Evolutionary conservation across 2,888 invertebrate species (phyloP), one percentile per base, ranked within the genome.

Genomic region (Lasioglossum figueresi): DNA sequence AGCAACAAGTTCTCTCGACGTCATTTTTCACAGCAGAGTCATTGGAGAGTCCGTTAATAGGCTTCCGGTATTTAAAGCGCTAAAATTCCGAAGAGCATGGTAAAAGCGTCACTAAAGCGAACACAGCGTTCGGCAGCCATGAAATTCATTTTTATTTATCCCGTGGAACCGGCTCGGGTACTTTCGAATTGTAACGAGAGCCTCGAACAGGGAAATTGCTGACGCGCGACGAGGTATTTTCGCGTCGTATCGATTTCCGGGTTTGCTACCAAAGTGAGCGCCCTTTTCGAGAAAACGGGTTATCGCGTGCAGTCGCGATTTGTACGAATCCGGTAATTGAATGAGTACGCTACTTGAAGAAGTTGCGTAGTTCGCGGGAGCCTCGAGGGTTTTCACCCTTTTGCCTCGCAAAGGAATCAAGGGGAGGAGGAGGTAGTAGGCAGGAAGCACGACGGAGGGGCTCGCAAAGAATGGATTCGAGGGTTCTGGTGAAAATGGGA

Each of bases 371-470:
- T 79, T 80, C 84, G 70, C 79, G 74, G 78, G 77, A 66, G 74
- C 81, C 75, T 70, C 81, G 82, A 90, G 88, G 70, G 85, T 76
- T 89, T 88, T 90, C 90, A 85, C 88, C 83, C 77, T 86, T 83
- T 75, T 40, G 72, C 72, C 70, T 84, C 77, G 80, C 74, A 68
- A 68, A 68, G 80, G 80, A 66, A 72, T 40, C 40, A 78, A 76
- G 40, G 82, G 81, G 76, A n/a, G 27, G 63, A 59, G 59, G 12
- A 27, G 27, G 10, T 1, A 68, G 52, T 37, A n/a, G 19, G 79
- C 52, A 76, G 77, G 59, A 48, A 76, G 74, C 40, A 85, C 85
- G 68, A 40, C 66, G 71, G 80, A 76, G 82, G 86, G 85, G 82
- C 74, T 74, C 74, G 76, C 59, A 79, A 85, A 85, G 87, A 87